Evolutionary conservation across 2,797 vertebrate genomes (phyloP).

Genomic region (Pseudotriccus pelzelni): DNA sequence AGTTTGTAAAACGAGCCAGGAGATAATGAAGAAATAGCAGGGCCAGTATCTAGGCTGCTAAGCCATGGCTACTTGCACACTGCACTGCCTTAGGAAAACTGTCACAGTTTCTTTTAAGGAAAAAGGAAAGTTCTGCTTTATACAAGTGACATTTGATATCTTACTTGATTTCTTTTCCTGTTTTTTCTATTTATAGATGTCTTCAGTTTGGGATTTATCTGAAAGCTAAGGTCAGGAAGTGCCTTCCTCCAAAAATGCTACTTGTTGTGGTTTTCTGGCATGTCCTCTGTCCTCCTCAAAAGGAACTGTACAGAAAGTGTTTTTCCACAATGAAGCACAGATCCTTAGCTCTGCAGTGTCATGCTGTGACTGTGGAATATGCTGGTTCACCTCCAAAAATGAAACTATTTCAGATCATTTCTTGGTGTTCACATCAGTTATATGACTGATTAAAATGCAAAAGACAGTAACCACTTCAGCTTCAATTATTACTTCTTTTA

Average conservation of each 20-base stretch:
- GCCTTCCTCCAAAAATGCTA: slow-evolving; percentile 27
- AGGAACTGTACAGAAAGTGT: neutral
- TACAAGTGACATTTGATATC: neutral
- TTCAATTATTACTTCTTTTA: neutral
- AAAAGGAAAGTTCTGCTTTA: neutral
- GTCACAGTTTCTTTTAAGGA: neutral
- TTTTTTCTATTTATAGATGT: slow-evolving; percentile 35
- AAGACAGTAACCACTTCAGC: neutral
- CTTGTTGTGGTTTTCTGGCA: slow-evolving; percentile 54
- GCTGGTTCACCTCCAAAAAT: neutral
- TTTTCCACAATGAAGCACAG: slow-evolving; percentile 14
- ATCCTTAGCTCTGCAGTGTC: neutral
- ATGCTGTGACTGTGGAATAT: neutral
- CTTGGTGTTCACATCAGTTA: neutral
- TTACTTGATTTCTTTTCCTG: slow-evolving; percentile 23
- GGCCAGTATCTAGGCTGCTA: neutral
- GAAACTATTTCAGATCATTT: neutral
- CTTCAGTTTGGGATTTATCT: slow-evolving; percentile 42
- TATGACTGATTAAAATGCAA: neutral
- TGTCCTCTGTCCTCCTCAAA: neutral
- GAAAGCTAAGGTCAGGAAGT: slow-evolving; percentile 44
- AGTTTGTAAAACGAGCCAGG: neutral
- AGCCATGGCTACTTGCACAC: neutral
- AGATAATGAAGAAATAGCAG: neutral
- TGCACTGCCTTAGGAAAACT: neutral